Conservation (phyloP, 1,140 invertebrate species). For the Amphibalanus amphitrite region DNA sequence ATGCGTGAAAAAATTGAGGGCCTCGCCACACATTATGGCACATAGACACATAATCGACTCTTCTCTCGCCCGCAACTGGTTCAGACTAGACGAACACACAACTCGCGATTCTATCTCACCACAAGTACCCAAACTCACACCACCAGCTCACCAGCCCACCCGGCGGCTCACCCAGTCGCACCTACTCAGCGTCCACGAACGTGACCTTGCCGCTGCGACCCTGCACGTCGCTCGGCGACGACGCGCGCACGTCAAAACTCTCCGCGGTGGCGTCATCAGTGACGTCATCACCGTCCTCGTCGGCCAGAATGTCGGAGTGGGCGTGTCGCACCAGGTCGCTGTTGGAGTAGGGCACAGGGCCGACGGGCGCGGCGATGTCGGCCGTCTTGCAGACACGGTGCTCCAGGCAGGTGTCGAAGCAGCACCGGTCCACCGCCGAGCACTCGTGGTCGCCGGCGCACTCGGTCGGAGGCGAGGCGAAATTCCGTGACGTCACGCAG, state of each 20-base stretch:
- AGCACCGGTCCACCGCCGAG: not conserved
- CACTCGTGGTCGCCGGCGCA: not conserved
- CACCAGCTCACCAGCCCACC: not conserved
- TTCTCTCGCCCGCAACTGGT: no score
- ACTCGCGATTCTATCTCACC: no score
- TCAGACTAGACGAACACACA: no score
- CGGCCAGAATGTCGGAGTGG: not conserved
- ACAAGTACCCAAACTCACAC: not conserved
- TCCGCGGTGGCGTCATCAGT: not conserved
- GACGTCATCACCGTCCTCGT: not conserved
- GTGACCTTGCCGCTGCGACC: not conserved
- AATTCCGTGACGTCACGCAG: not conserved
- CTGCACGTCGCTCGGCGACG: not conserved
- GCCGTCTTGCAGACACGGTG: slow-evolving; percentile 2
- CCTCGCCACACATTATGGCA: no score
- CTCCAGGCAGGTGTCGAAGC: not conserved
- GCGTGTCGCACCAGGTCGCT: not conserved
- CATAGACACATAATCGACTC: no score
- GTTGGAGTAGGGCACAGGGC: not conserved
- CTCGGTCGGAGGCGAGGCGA: not conserved
- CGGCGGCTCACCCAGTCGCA: not conserved
- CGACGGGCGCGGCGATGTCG: not conserved
- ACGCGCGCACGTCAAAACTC: not conserved
- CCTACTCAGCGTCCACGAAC: not conserved
- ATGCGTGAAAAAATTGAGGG: no score